These are phyloP conservation scores for Mystacides longicornis DNA, from an alignment of 2,888 invertebrate genomes.

Conservation along the genomic window DNA sequence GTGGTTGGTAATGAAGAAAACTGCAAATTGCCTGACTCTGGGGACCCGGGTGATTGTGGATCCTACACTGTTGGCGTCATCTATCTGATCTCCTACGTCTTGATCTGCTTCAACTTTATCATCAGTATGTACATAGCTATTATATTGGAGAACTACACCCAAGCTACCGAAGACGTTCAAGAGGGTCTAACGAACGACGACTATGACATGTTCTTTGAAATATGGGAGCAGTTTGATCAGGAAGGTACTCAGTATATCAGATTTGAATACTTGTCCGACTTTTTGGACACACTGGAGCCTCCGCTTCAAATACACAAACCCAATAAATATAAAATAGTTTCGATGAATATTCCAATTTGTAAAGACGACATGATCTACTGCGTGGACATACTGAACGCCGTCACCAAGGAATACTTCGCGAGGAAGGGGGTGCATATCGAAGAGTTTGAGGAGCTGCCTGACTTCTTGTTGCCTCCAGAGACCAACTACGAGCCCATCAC, in stretches of 20 bases:
- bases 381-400: constrained; percentile 94
- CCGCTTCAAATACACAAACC: constrained; percentile 96
- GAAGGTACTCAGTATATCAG: constrained; percentile 96
- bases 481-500: constrained; percentile 90
- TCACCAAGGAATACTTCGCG: constrained; percentile 97
- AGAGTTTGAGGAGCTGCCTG: constrained; percentile 74
- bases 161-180: constrained; percentile 81
- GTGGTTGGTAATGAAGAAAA: constrained; percentile 94
- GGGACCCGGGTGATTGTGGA: constrained; percentile 87
- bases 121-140: constrained; percentile 99
- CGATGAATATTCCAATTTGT: constrained; percentile 97
- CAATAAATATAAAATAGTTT: constrained; percentile 97
- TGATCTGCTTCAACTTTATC: constrained; percentile 95
- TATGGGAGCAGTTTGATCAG: constrained; percentile 98
- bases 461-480: constrained; percentile 60
- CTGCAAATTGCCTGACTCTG: constrained; percentile 81
- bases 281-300: constrained; percentile 91
- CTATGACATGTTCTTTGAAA: constrained; percentile 99
- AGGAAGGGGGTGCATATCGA: constrained; percentile 92
- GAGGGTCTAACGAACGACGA: constrained; percentile 92
- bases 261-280: constrained; percentile 88
- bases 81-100: constrained; percentile 89
- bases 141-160: constrained; percentile 97
- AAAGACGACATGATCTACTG: constrained; percentile 94
- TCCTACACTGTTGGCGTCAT: constrained; percentile 89